phyloP scores from a whole-genome alignment of 2,888 invertebrate genomes.

The Temnothorax unifasciatus region DNA sequence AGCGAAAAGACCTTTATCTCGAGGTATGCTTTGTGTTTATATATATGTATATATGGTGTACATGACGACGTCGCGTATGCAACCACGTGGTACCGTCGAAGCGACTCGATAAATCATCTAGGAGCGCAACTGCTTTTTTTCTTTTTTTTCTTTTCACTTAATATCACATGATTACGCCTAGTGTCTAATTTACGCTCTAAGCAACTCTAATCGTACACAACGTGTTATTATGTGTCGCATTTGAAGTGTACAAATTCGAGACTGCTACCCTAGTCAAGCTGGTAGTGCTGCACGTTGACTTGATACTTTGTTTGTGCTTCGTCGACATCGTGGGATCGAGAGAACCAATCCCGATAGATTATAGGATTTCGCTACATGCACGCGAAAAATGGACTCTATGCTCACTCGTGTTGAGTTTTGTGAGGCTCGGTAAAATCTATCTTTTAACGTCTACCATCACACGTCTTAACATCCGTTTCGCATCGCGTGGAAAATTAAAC shows the following conservation, averaged over 20 bases:
- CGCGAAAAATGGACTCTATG: neutral
- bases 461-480: neutral
- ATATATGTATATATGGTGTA: neutral
- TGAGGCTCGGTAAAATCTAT: neutral
- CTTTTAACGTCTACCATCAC: neutral
- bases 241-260: slow-evolving; percentile 46
- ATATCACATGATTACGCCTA: slow-evolving; percentile 84
- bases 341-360: neutral
- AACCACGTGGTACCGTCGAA: slow-evolving; percentile 57
- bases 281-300: slow-evolving; percentile 46
- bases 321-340: slow-evolving; percentile 17
- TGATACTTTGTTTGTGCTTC: slow-evolving; percentile 58
- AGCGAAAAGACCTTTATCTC: slow-evolving; percentile 25
- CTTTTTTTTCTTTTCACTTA: slow-evolving; percentile 70
- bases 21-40: neutral
- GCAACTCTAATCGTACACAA: slow-evolving; percentile 64
- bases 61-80: slow-evolving; percentile 11
- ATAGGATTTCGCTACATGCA: neutral
- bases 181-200: slow-evolving; percentile 71
- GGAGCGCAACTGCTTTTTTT: slow-evolving; percentile 69
- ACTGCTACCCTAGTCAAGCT: slow-evolving; percentile 66
- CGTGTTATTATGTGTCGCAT: slow-evolving; percentile 31
- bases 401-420: slow-evolving; percentile 2
- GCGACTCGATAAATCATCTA: slow-evolving; percentile 74
- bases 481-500: neutral